Conservation (phyloP, 2,888 invertebrate genomes). For the Orthosia cruda region DNA sequence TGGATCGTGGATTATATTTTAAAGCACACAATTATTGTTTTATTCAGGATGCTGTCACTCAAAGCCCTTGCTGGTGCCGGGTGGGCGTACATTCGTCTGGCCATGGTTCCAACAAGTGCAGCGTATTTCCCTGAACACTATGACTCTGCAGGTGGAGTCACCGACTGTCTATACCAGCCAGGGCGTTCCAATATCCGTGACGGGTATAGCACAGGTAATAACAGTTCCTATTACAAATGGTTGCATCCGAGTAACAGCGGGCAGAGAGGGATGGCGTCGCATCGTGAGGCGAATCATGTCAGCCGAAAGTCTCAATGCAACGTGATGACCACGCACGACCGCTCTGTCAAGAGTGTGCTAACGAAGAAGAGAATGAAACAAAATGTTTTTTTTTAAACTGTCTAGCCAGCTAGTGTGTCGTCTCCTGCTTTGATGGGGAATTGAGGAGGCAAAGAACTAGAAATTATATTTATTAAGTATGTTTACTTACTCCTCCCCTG, state of each 20-base stretch:
- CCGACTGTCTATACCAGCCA: slow-evolving; percentile 99
- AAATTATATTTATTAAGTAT: no score
- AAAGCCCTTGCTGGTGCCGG: slow-evolving; percentile 98
- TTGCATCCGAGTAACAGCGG: no score
- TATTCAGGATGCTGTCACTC: slow-evolving; percentile 98
- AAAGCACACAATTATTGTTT: background rate
- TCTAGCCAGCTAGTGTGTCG: background rate
- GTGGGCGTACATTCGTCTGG: slow-evolving; percentile 99
- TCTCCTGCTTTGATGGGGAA: background rate
- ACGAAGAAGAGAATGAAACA: no score
- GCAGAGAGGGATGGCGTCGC: no score
- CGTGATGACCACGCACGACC: no score
- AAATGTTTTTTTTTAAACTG: no score
- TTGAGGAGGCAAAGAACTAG: no score
- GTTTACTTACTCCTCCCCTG: background rate
- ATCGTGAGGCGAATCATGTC: no score
- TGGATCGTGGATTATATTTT: background rate
- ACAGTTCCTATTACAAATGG: background rate
- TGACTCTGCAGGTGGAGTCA: slow-evolving; percentile 99
- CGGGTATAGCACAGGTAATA: slow-evolving; percentile 98
- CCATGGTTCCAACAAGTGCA: slow-evolving; percentile 97
- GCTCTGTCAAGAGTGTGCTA: no score
- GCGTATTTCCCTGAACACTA: slow-evolving; percentile 98
- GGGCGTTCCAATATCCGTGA: slow-evolving; percentile 99
- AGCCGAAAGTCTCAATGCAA: no score